Percentiles rank a stretch among this genome's conserved stretches.
Evolutionary conservation across 2,888 invertebrate species (phyloP).

Genomic region (Ditula angustiorana): DNA sequence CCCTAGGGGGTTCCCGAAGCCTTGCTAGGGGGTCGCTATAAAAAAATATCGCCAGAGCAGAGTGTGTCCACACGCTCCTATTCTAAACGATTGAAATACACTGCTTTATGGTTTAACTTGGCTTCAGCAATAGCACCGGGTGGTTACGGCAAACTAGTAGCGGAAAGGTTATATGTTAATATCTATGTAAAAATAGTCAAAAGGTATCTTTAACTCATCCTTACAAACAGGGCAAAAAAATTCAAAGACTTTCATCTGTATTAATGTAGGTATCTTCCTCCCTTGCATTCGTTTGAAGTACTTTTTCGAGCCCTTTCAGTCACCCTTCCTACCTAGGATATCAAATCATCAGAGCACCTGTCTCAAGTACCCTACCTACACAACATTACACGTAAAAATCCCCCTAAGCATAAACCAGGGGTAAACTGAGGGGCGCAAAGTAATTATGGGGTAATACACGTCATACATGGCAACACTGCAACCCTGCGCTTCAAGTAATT

Average conservation of each 20-base stretch:
- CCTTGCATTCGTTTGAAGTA: constrained; percentile 19
- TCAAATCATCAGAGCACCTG: constrained; percentile 61
- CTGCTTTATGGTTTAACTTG: too few species aligned
- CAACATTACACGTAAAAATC: constrained; percentile 55
- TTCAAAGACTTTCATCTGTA: constrained; percentile 21
- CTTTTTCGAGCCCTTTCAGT: constrained; percentile 14
- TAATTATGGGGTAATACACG: constrained; percentile 76
- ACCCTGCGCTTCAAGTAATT: constrained; percentile 30
- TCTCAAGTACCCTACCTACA: constrained; percentile 49
- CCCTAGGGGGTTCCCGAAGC: too few species aligned
- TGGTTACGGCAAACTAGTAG: too few species aligned
- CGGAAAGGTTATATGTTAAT: too few species aligned
- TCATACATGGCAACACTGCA: constrained; percentile 46
- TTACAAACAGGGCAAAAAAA: background rate
- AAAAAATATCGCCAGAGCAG: too few species aligned
- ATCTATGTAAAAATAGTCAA: too few species aligned
- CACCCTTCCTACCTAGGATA: constrained; percentile 45
- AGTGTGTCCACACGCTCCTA: too few species aligned
- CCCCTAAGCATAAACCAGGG: constrained; percentile 50
- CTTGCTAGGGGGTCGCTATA: too few species aligned
- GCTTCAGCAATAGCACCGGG: too few species aligned
- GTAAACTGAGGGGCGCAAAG: constrained; percentile 64
- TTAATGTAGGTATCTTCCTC: constrained; percentile 3
- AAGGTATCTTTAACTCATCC: too few species aligned
- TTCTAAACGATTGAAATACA: too few species aligned